Conservation (phyloP, 2,113 vertebrate genomes). For the Coracopsis vasa region DNA sequence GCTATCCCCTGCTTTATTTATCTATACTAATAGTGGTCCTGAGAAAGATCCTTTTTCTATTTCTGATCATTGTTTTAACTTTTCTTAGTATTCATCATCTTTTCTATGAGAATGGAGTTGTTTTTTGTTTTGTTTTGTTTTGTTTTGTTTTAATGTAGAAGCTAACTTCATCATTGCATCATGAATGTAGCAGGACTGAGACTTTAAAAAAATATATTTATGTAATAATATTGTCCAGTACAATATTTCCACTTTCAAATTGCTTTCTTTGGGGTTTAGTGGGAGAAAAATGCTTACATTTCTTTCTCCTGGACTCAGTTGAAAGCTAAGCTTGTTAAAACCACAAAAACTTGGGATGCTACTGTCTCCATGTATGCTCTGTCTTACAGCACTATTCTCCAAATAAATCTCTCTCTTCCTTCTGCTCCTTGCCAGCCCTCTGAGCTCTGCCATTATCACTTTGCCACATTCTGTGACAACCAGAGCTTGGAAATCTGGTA, state of each 20-base stretch:
- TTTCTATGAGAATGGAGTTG: not conserved
- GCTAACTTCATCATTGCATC: not conserved
- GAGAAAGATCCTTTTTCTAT: not conserved
- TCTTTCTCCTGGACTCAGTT: not conserved
- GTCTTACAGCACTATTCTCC: not conserved
- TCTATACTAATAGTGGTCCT: not conserved
- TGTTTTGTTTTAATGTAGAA: not conserved
- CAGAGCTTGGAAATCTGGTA: not conserved
- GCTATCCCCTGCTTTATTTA: not conserved
- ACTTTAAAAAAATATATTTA: not conserved
- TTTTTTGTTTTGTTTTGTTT: no score
- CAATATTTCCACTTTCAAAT: not conserved
- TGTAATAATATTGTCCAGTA: not conserved
- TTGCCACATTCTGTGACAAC: not conserved
- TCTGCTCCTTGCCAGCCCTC: not conserved
- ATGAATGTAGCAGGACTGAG: not conserved
- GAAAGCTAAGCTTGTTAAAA: not conserved
- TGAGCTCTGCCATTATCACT: not conserved
- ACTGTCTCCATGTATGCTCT: not conserved
- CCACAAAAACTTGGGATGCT: not conserved
- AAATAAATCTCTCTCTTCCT: not conserved
- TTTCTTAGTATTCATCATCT: not conserved
- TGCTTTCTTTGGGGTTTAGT: not conserved
- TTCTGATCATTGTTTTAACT: not conserved
- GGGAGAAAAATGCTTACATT: not conserved